Evolutionary conservation across 1,140 invertebrate species (phyloP).

Genomic region (Drosophila melanogaster): Release_6_plus_ISO1_MT NT_033779.5:13087501-13088000

Average conservation of each 20-base stretch:
- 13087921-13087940: not conserved
- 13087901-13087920: too few relatives aligned
- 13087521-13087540: constrained; percentile 2
- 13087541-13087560: not conserved
- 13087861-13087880: too few relatives aligned
- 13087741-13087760: constrained; percentile 38
- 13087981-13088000: constrained; percentile 43
- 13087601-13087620: not conserved
- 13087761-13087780: constrained; percentile 35
- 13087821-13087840: too few relatives aligned
- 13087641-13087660: too few relatives aligned
- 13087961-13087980: not conserved
- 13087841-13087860: not conserved
- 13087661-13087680: constrained; percentile 42
- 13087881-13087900: too few relatives aligned
- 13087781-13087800: not conserved
- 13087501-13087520: constrained; percentile 48
- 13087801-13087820: too few relatives aligned
- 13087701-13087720: constrained; percentile 5
- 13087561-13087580: constrained; percentile 10
- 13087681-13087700: constrained; percentile 41
- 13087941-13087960: not conserved
- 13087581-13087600: constrained; percentile 37
- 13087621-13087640: constrained; percentile 15
- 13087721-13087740: constrained; percentile 24